Conservation (phyloP, 2,888 invertebrate genomes). For the Teleiodes luculella region DNA sequence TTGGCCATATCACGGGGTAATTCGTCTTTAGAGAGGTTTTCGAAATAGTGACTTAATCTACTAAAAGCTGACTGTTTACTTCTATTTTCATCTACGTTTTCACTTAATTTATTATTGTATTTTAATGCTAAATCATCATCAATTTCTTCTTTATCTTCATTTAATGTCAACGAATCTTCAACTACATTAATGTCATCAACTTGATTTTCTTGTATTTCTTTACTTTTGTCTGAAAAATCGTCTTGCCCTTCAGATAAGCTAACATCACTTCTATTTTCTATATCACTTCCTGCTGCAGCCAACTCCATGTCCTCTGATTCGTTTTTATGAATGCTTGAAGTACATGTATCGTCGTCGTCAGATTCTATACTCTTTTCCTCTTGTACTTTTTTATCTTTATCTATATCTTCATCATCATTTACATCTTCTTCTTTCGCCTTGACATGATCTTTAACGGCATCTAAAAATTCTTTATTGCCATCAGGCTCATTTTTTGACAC, state of each 20-base stretch:
- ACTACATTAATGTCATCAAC: background rate
- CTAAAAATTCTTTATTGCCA: too few species aligned
- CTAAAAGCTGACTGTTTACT: background rate
- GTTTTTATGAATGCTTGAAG: background rate
- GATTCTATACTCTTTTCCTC: too few species aligned
- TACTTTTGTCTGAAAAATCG: too few species aligned
- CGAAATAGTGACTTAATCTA: constrained; percentile 5
- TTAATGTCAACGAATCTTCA: too few species aligned
- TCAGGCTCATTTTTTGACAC: too few species aligned
- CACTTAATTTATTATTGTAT: background rate
- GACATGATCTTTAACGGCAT: too few species aligned
- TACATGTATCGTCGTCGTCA: too few species aligned
- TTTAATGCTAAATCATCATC: background rate
- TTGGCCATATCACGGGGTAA: background rate
- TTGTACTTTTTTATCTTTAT: background rate
- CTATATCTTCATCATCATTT: background rate
- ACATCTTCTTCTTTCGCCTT: background rate
- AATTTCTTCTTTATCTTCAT: background rate
- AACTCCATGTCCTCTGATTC: background rate
- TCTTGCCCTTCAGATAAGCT: background rate
- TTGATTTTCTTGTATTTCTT: too few species aligned
- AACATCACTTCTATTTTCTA: background rate
- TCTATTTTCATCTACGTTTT: background rate
- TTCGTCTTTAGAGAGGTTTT: background rate
- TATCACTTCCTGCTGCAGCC: background rate